phyloP scores from a whole-genome alignment of 1,140 invertebrate species.

The Aphis gossypii region DNA sequence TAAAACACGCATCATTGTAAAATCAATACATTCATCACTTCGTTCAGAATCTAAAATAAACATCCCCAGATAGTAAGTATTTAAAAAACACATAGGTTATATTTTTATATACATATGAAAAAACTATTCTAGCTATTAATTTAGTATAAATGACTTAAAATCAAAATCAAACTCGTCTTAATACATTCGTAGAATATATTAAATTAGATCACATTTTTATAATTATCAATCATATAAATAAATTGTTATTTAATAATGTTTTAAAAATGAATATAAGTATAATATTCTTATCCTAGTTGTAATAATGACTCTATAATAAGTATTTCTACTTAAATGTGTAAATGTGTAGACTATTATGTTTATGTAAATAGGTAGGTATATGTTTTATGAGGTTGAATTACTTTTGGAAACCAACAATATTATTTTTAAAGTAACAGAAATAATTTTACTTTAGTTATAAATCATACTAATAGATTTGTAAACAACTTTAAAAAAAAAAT shows the following conservation, averaged over 20 bases:
- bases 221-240: background rate
- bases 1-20: no score
- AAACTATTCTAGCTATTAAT: no score
- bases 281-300: background rate
- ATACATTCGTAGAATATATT: background rate
- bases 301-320: background rate
- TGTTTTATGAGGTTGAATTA: background rate
- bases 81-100: background rate
- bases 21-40: no score
- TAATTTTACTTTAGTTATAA: background rate
- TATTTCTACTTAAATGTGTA: background rate
- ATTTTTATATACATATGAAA: no score
- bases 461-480: background rate
- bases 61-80: background rate
- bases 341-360: background rate
- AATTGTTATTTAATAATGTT: background rate
- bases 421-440: background rate
- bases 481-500: constrained; percentile 12
- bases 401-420: background rate
- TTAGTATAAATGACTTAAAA: background rate
- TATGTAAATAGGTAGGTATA: background rate
- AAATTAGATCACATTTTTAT: background rate
- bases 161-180: background rate
- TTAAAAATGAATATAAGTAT: background rate
- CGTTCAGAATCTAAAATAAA: no score